Evolutionary conservation across 2,797 vertebrate genomes (phyloP), one percentile per base, ranked within the genome.

Genomic region (Gastrophryne carolinensis): DNA sequence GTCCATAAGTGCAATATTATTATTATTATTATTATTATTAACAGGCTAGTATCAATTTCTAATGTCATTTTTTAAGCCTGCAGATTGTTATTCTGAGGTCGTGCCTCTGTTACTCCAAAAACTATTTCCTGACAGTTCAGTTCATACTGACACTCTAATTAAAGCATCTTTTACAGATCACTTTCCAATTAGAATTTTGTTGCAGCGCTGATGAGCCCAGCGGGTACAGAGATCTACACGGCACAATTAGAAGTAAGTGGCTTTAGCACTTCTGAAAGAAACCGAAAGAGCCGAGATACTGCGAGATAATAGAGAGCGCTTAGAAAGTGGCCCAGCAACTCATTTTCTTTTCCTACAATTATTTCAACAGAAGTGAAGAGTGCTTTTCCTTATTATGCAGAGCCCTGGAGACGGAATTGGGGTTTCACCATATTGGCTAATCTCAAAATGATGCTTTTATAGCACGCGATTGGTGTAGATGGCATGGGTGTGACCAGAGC

Each of bases 171-270:
- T 69, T 76, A 39, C 56, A 61, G 57, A 62, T 62, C 57, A 50
- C 30, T 41, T 70, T 76, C 35, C 29, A 76, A 63, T 69, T 76
- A 69, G 69, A 47, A 62, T 62, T 75, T 75, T 52, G 44, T 50
- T 23, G 50, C 23, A 74, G 63, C 49, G 19, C 57, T 69, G 65
- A 76, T 69, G 64, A 69, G 41, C 65, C 44, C 63, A 23, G 44
- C 34, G 23, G 29, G 62, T 57, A 39, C 58, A 65, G 61, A 50
- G 39, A 60, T 61, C 32, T 21, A 52, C 44, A 52, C 44, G 34
- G 57, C 50, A 52, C 57, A 69, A 76, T 76, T 76, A 62, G 9
- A 69, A 53, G 56, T 61, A 61, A 76, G 44, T 69, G 47, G 17
- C 62, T 62, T 52, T 19, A 69, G 57, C 65, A 34, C 39, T 68